Evolutionary conservation across 2,113 vertebrate species (phyloP).

Genomic region (Myanophis thanlyinensis): DNA sequence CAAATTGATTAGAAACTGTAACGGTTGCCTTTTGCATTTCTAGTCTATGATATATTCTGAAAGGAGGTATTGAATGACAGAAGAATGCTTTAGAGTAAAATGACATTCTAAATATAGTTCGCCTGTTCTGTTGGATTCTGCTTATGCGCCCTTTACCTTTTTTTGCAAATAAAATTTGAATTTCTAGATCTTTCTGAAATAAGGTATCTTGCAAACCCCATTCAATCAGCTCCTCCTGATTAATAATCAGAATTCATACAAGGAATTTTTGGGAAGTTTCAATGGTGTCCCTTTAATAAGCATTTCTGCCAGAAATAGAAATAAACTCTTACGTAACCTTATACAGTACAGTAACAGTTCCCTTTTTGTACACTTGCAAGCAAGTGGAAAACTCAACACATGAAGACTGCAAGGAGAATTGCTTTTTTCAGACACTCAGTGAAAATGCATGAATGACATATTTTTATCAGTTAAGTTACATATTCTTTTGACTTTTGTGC

Average conservation of each 20-base stretch:
- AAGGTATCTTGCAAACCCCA: not conserved
- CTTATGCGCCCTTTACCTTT: not conserved
- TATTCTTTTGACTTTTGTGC: not conserved
- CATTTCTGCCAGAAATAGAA: constrained; percentile 25
- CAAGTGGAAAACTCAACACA: constrained; percentile 11
- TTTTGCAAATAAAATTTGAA: not conserved
- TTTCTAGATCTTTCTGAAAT: constrained; percentile 14
- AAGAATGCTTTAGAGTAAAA: not conserved
- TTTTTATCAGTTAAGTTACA: not conserved
- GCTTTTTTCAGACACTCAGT: not conserved
- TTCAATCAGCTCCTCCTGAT: not conserved
- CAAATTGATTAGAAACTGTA: not conserved
- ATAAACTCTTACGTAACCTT: constrained; percentile 34
- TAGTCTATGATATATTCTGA: not conserved
- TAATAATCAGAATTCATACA: not conserved
- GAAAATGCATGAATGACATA: not conserved
- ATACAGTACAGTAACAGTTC: not conserved
- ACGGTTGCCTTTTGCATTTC: not conserved
- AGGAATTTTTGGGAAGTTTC: not conserved
- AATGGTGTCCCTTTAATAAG: constrained; percentile 6
- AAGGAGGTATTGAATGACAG: not conserved
- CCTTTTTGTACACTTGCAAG: constrained; percentile 11
- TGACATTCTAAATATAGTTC: not conserved
- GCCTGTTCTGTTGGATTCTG: not conserved
- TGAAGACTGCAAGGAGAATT: not conserved